phyloP scores from a whole-genome alignment of 2,797 vertebrate species.

The Mionectes olivaceus region DNA sequence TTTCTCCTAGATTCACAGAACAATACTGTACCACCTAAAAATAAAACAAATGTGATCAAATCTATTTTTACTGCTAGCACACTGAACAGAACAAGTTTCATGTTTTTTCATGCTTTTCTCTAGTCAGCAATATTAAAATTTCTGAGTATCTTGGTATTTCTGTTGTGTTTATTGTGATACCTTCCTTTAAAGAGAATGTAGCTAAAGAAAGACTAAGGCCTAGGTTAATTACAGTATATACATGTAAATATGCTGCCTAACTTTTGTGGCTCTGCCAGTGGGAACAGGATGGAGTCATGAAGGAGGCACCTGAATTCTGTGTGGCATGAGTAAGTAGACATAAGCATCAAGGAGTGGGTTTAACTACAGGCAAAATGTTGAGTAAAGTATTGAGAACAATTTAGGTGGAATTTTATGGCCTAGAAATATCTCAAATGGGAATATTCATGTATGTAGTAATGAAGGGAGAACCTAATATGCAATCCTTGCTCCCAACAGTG shows the following conservation, averaged over 20 bases:
- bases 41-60: not conserved
- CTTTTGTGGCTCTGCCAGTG: not conserved
- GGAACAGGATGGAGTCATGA: fast-evolving
- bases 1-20: not conserved
- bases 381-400: not conserved
- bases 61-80: not conserved
- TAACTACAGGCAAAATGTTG: not conserved
- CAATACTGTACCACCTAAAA: not conserved
- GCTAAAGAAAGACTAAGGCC: not conserved
- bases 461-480: not conserved
- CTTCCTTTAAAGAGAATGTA: not conserved
- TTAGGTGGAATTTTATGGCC: not conserved
- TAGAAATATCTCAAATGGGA: not conserved
- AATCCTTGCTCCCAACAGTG: not conserved
- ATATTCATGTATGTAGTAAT: not conserved
- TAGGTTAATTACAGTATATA: not conserved
- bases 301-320: not conserved
- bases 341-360: fast-evolving
- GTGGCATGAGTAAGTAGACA: not conserved
- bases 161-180: not conserved
- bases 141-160: not conserved
- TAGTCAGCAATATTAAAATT: not conserved
- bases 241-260: not conserved
- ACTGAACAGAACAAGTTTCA: not conserved
- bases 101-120: not conserved